These are phyloP conservation scores for Mandrillus leucophaeus DNA, from an alignment of 2,113 vertebrate genomes.

Conservation along the genomic window DNA sequence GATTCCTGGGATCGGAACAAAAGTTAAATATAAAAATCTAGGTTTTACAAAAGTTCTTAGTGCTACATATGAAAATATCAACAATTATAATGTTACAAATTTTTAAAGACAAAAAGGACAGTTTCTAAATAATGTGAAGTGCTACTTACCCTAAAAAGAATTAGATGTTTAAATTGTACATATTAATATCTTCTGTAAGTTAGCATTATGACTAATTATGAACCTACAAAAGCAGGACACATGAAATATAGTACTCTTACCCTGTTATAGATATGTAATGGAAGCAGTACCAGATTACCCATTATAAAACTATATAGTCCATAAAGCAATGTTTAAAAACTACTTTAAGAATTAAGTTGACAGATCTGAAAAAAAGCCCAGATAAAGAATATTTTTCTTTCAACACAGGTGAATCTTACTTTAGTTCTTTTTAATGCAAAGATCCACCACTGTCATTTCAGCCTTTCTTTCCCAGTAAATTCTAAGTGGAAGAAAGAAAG, in stretches of 20 bases:
- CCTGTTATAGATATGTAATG: neutral
- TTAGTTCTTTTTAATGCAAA: constrained; percentile 20
- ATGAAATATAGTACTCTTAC: neutral
- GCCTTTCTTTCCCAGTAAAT: neutral
- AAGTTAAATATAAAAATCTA: constrained; percentile 32
- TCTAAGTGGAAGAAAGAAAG: neutral
- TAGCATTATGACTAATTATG: constrained; percentile 36
- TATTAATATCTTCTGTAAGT: neutral
- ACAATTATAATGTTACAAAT: neutral
- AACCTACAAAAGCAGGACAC: neutral
- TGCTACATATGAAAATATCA: constrained; percentile 29
- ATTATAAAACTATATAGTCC: neutral
- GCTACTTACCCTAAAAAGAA: neutral
- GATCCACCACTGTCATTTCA: neutral
- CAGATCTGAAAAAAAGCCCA: neutral
- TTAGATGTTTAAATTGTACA: neutral
- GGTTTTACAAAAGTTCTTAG: constrained; percentile 33
- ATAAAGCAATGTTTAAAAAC: neutral
- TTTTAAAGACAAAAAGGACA: constrained; percentile 28
- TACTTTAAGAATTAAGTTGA: constrained; percentile 37
- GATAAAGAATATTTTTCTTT: neutral
- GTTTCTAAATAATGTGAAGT: neutral
- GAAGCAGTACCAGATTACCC: neutral
- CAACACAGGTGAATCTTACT: constrained; percentile 4
- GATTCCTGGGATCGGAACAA: constrained; percentile 90